Evolutionary conservation across 2,113 vertebrate genomes (phyloP), one percentile per base, ranked within the genome.

Genomic region (Uropsilus gracilis): DNA sequence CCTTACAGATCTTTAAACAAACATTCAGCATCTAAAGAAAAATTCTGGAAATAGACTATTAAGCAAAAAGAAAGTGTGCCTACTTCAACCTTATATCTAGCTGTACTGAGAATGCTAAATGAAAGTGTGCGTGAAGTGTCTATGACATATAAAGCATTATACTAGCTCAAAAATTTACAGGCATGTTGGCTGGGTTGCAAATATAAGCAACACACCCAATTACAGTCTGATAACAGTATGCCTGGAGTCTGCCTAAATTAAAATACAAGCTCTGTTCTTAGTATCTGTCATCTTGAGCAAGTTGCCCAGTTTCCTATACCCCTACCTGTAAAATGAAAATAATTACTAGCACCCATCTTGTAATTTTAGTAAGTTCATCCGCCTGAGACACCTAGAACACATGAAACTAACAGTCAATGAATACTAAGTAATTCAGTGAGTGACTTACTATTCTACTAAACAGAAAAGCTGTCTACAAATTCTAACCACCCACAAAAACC

Each of bases 391-490:
- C 39, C 66, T 18, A 87, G 46, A 83, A 48, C 10, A 85, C 61
- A 68, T 92, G 53, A 96, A 94, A 71, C 6, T 42, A 59, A 77
- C 26, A 82, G 16, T 64, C 17, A 64, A 61, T 55, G 73, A 95
- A 66, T 55, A 76, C 4, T 95, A 59, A 69, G 13, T 61, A 88
- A 86, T 61, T 87, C 9, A 42, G 55, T 16, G n/a, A 61, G 17
- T 46, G 66, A 86, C 26, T 76, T 57, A 94, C 73, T 71, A 82
- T 72, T 92, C 73, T 55, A 20, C 32, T 59, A 82, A 86, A 78
- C 24, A n/a, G n/a, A 26, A 57, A 24, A 37, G 28, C 66, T 86
- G 61, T 59, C n/a, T 55, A 64, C 46, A 90, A 42, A 71, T 89
- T 83, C 81, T 39, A 83, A 37, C 26, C 39, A 83, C 50, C 16